A percentile compares a stretch with the other conserved stretches of the same genome.
phyloP scores from a whole-genome alignment of 2,888 invertebrate species.

The Rhynchonema sp. region DNA sequence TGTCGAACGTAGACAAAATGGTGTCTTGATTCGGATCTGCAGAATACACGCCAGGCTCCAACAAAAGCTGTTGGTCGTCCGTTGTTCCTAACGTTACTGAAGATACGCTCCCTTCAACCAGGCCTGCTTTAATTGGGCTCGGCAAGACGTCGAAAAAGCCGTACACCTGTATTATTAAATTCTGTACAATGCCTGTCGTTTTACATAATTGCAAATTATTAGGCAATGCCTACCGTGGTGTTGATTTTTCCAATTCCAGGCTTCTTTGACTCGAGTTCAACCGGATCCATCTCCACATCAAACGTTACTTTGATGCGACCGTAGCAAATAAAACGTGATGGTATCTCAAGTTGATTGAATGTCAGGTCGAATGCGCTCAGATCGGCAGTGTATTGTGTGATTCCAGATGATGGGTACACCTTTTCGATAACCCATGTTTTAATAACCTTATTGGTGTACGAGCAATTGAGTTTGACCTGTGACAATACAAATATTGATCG shows the following conservation, averaged over 20 bases:
- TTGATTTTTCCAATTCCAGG: background rate
- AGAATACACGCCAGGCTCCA: background rate
- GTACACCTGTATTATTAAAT: background rate
- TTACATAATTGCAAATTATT: background rate
- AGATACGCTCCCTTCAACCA: background rate
- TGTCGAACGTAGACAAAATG: background rate
- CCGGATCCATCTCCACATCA: background rate
- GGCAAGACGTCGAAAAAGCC: background rate
- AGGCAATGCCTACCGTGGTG: background rate
- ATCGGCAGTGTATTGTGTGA: background rate
- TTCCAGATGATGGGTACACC: background rate
- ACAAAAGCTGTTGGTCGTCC: background rate
- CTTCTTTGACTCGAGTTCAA: background rate
- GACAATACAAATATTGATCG: no score
- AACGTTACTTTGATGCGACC: background rate
- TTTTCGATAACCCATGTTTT: background rate
- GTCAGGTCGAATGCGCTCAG: background rate
- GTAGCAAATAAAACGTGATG: background rate
- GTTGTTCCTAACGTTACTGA: background rate
- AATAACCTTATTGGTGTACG: background rate
- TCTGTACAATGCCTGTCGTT: no score
- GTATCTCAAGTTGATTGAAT: background rate
- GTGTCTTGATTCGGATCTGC: background rate
- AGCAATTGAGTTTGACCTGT: no score
- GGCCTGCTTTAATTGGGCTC: background rate